Base-by-base conservation (phyloP, 1,140 invertebrate species). In the Drosophila tani region DNA sequence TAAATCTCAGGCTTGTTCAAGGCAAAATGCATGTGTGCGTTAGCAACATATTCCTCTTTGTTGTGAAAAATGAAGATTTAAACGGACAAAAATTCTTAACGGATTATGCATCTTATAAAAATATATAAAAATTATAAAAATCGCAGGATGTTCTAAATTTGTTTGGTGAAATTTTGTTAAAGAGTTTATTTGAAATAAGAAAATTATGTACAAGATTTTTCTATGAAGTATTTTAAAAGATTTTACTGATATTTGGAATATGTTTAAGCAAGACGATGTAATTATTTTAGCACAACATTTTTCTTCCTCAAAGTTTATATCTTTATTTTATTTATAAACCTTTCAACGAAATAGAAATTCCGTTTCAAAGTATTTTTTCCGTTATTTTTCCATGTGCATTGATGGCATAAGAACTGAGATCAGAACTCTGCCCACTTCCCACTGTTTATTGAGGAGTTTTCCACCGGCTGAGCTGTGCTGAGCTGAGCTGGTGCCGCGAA, bases 361-460 rank as follows among this genome's bases (percentile, higher is more conserved):
- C 29, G 12, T 14, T 21, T 5, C 0, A 21, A 15, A 55, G 14
- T 21, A 21, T 21, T 55, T 19, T 2, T 32, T 4, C 14, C 14
- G 5, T 24, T 9, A 27, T 70, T 70, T 70, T 51, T 46, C 5
- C 11, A 19, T 40, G 67, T 70, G 67, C 64, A 70, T 45, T 40
- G 47, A 53, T 59, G 45, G 38, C 35, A 60, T 40, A 59, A 73
- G 68, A 73, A 51, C 66, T 21, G n/a, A 32, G 55, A 71, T 73
- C 67, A 59, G 66, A 71, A 50, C 69, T 32, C 46, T 45, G 27
- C 27, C 40, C 19, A 65, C 65, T 73, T 73, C 53, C 69, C 69
- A 73, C 66, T 73, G 69, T 51, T 67, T 70, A 70, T 70, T 68
- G 67, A 70, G 53, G 67, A 55, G 49, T 70, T 70, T 55, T 71